Conservation (phyloP, 2,113 vertebrate genomes). For the Aplodontia rufa region DNA sequence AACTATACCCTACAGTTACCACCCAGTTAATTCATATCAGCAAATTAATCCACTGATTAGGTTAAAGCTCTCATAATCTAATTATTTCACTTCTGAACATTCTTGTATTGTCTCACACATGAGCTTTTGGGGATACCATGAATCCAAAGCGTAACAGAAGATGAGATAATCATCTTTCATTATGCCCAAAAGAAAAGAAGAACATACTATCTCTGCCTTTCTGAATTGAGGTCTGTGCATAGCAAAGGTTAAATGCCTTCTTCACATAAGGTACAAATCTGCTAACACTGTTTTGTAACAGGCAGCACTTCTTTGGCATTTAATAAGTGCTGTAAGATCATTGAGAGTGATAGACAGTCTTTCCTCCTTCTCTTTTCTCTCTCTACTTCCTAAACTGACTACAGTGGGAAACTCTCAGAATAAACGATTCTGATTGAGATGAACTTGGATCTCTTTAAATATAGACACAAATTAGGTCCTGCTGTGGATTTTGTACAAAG, state of each 20-base stretch:
- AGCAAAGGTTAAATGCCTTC: background rate
- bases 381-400: background rate
- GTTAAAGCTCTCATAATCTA: no score
- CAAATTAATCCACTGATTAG: no score
- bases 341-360: background rate
- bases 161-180: background rate
- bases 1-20: no score
- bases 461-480: background rate
- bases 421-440: background rate
- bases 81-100: no score
- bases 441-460: constrained; percentile 9
- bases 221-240: background rate
- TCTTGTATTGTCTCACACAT: no score
- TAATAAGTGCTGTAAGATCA: background rate
- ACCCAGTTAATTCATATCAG: no score
- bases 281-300: background rate
- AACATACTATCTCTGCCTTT: background rate
- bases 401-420: background rate
- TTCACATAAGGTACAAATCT: background rate
- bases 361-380: background rate
- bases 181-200: background rate
- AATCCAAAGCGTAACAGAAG: no score
- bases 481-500: background rate
- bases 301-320: background rate
- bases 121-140: no score